phyloP scores from a whole-genome alignment of 2,888 invertebrate species.

The Alsophila aescularia region DNA sequence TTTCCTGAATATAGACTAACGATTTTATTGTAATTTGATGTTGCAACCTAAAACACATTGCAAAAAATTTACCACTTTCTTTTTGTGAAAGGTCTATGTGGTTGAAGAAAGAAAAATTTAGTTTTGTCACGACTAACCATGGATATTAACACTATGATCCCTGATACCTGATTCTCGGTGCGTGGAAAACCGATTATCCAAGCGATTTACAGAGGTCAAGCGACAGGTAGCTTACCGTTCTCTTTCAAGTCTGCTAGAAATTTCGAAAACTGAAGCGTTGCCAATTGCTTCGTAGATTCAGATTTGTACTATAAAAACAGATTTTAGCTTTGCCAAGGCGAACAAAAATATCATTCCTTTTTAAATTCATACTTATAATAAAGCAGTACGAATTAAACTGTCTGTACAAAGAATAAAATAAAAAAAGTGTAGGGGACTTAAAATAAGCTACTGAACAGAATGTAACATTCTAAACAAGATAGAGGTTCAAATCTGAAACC shows the following conservation, averaged over 20 bases:
- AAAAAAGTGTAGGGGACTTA: no score
- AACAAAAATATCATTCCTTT: no score
- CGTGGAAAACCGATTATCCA: constrained; percentile 76
- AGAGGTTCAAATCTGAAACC: no score
- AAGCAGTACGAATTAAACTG: no score
- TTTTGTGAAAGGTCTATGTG: constrained; percentile 39
- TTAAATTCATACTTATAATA: no score
- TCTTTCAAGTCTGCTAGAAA: constrained; percentile 45
- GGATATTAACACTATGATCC: constrained; percentile 77
- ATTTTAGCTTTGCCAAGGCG: no score
- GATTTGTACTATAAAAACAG: neutral
- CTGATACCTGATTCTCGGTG: constrained; percentile 47
- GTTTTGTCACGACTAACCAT: constrained; percentile 68
- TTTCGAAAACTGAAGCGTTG: constrained; percentile 56
- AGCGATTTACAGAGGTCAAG: constrained; percentile 73
- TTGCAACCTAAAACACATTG: neutral
- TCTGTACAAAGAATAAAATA: no score
- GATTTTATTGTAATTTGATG: neutral
- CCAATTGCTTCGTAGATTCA: constrained; percentile 41
- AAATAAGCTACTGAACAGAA: no score
- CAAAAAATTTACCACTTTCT: constrained; percentile 42
- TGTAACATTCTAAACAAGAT: no score
- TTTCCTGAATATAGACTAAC: no score
- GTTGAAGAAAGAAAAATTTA: constrained; percentile 17
- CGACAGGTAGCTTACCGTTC: constrained; percentile 68